Base-by-base conservation (phyloP, 2,797 vertebrate genomes). In the Loriculus beryllinus region DNA sequence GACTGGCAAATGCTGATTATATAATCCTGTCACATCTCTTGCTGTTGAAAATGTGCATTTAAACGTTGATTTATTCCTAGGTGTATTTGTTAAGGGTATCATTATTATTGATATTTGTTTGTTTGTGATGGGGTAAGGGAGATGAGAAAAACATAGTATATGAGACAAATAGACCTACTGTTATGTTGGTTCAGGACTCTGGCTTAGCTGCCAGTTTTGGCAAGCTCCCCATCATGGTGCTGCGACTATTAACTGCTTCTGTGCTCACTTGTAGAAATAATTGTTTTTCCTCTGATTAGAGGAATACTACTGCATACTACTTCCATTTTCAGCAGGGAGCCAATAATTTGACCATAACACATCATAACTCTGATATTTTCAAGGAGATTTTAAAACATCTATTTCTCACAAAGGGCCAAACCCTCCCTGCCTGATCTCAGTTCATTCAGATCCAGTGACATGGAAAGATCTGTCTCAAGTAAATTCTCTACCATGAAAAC, bases 191-290 rank as follows among this genome's bases (percentile, higher is more conserved):
- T 48, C 67, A 89, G 68, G 79, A 51, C 52, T 75, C 33, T 63
- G 65, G 48, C 56, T 89, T 80, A 82, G 72, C 77, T 92, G 69
- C 69, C 81, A 82, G 29, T 74, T 95, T 96, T 91, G 84, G 65
- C 76, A 80, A 60, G 48, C 22, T 85, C 63, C 62, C 60, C 39
- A 54, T 77, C 57, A 52, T 37, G 52, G 45, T 77, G 25, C 49
- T 94, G 54, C 3, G 14, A 48, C 52, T 67, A 68, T 95, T 96
- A 92, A 91, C 49, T 68, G 68, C 51, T 95, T 95, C 91, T 87
- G 39, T 86, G 79, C 69, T 68, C 42, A 23, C 49, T 96, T 86
- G 59, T 75, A 90, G 77, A 31, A 81, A 28, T 69, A 90, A 68
- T 70, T 91, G 48, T 63, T 93, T 95, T 94, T 81, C 77, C 1